Percentiles rank a stretch among this genome's conserved stretches.
These are phyloP conservation scores for Manis javanica DNA, from an alignment of 2,797 vertebrate genomes.

Conservation along the genomic window DNA sequence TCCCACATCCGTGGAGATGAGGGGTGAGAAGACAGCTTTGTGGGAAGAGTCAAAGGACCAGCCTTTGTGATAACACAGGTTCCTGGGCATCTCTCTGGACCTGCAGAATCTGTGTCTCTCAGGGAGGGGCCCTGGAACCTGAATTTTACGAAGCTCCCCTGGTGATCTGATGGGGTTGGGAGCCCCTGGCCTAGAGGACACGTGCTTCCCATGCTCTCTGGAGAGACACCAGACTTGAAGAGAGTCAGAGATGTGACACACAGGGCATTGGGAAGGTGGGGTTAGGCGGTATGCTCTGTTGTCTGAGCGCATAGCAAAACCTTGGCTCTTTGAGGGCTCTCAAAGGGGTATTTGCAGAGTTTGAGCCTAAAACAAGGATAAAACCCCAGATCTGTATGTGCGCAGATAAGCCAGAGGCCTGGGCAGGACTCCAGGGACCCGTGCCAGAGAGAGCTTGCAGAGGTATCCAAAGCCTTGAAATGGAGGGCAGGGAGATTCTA, in stretches of 20 bases:
- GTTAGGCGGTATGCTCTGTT: neutral
- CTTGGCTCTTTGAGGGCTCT: neutral
- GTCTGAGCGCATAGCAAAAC: neutral
- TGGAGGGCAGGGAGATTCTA: accelerated
- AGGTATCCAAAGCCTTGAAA: neutral
- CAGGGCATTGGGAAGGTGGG: neutral
- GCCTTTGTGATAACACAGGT: neutral
- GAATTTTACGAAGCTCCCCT: neutral
- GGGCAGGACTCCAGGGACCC: neutral
- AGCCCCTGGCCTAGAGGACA: too few relatives aligned
- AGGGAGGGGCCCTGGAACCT: neutral
- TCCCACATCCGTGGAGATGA: neutral
- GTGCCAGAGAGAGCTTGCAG: neutral
- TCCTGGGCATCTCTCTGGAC: neutral
- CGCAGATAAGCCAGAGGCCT: neutral
- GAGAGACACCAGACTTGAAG: neutral
- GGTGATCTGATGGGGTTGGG: neutral
- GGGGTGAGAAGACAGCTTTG: neutral
- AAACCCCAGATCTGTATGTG: neutral
- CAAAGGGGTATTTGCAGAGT: neutral
- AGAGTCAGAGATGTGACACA: neutral
- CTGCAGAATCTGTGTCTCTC: neutral
- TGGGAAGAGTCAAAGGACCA: neutral
- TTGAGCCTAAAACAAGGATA: neutral
- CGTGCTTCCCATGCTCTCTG: neutral